These are phyloP conservation scores for Petromus typicus DNA, from an alignment of 2,113 vertebrate species.

Conservation along the genomic window DNA sequence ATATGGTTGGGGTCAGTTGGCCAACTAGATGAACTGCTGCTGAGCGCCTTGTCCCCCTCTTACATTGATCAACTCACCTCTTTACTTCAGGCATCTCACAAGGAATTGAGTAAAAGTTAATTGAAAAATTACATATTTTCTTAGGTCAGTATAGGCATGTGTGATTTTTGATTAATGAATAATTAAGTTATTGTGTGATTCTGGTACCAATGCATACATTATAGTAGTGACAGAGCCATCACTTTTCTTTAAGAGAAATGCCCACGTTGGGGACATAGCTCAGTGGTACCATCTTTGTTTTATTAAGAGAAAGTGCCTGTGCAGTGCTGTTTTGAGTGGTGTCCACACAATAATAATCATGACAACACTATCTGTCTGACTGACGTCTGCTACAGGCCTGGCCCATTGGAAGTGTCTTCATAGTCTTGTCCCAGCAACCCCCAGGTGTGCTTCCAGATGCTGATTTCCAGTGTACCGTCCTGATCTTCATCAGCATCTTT, in stretches of 20 bases:
- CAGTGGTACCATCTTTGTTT: neutral
- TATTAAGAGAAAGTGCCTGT: neutral
- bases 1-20: neutral
- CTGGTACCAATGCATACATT: neutral
- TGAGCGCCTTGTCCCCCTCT: neutral
- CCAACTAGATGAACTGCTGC: neutral
- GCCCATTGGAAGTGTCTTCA: neutral
- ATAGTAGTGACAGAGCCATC: neutral
- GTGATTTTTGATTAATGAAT: neutral
- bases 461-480: neutral
- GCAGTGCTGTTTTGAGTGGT: neutral
- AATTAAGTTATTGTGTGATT: slow-evolving; percentile 43
- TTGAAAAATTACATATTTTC: neutral
- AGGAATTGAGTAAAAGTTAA: neutral
- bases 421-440: neutral
- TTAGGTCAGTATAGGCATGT: neutral
- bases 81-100: neutral
- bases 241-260: slow-evolving; percentile 9
- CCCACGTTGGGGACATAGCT: too few species aligned
- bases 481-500: neutral
- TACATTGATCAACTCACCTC: neutral
- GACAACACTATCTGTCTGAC: neutral
- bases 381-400: neutral
- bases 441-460: neutral
- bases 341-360: neutral